Base-by-base conservation (phyloP, 1,140 invertebrate species). In the Brachionus paranguensis region DNA sequence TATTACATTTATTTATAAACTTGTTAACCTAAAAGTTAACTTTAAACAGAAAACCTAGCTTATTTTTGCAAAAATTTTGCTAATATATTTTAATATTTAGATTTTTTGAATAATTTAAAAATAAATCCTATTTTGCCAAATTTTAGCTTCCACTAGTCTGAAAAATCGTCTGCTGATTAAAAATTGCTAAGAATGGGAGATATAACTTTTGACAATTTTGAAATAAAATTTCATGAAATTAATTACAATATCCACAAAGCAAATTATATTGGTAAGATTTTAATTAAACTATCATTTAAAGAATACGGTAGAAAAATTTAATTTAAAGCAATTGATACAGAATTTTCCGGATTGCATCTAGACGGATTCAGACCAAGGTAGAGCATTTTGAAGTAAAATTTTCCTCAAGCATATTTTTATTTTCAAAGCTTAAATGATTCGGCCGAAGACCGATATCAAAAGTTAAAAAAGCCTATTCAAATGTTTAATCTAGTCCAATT, bases 291-390 rank as follows among this genome's bases (percentile, higher is more conserved):
- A 10, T n/a, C 60, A 53, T 14, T 55, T 60, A 33, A 43, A 10
- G 14, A 41, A 37, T 24, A n/a, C 0, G 24, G 2, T 0, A 7
- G 45, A 45, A 53, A 37, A 20, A 50, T 92, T 93, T 86, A 88
- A 41, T 27, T 24, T 12, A 6, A 93, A 86, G 90, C 91, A n/a
- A 90, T 93, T 85, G 93, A 93, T 87, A 90, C 91, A 43, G 93
- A 93, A 89, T 93, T 93, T 86, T 92, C 91, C 65, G 92, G 92
- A 76, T 87, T 93, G 86, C 87, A 90, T 70, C 85, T 90, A 8
- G 87, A 91, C 43, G 84, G 87, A 7, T 87, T 89, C 64, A 91
- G 90, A 86, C 84, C 90, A 85, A 92, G 91, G 92, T 91, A 88
- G 87, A 0, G 17, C 12, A 0, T 41, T 53, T 14, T 43, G 43